Conservation (phyloP, 2,797 vertebrate species). For the Gambelia wislizenii region DNA sequence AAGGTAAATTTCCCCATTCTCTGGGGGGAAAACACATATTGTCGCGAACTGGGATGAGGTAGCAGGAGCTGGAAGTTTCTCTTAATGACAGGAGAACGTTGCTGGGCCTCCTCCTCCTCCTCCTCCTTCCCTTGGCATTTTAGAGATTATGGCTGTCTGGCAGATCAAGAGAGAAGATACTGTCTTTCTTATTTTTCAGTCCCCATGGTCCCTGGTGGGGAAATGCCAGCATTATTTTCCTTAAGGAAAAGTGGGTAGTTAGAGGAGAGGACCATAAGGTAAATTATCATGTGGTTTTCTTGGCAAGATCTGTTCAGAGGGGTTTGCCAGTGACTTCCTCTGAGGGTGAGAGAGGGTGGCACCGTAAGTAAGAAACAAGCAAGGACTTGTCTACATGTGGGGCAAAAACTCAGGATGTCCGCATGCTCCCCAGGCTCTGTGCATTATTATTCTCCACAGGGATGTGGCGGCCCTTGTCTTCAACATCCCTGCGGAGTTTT, state of each 20-base stretch:
- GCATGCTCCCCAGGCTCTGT: no score
- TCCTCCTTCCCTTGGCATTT: neutral
- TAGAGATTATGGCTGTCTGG: neutral
- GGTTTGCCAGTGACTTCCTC: no score
- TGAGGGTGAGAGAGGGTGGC: no score
- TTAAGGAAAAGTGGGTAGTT: neutral
- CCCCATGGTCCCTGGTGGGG: neutral
- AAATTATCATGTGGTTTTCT: no score
- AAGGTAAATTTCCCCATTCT: neutral
- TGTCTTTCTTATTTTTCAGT: neutral
- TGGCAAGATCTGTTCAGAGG: no score
- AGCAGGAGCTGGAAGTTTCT: neutral
- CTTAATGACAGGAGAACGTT: neutral
- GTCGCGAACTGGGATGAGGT: neutral
- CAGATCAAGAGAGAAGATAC: neutral
- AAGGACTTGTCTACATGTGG: no score
- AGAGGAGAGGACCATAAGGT: neutral
- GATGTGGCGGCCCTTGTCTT: no score
- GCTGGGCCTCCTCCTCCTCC: neutral
- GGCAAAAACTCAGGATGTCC: no score
- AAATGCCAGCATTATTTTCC: neutral
- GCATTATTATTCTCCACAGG: no score
- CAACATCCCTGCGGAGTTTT: no score
- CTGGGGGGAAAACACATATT: no score
- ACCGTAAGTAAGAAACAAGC: no score